These are phyloP conservation scores for Pipistrellus nathusii DNA, from an alignment of 2,797 vertebrate genomes.

Conservation along the genomic window DNA sequence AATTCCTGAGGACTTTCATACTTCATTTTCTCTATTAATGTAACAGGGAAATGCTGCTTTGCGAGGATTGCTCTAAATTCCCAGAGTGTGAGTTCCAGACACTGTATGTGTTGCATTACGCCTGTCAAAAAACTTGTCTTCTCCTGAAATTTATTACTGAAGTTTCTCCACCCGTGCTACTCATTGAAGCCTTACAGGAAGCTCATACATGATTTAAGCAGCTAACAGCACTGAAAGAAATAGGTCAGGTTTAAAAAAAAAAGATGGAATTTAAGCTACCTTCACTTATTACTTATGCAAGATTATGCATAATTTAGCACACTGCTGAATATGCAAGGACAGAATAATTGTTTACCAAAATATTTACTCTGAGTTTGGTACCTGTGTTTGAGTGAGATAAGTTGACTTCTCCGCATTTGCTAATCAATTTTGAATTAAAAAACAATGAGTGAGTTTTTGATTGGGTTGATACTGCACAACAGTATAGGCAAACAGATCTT, in stretches of 20 bases:
- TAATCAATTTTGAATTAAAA: conserved; percentile 91
- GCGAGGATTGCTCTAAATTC: conserved; percentile 91
- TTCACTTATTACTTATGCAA: conserved; percentile 94
- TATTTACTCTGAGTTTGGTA: conserved; percentile 92
- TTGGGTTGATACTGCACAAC: conserved; percentile 93
- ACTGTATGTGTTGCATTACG: conserved; percentile 90
- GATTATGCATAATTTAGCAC: conserved; percentile 94
- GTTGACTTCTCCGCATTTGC: conserved; percentile 89
- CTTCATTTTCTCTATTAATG: conserved; percentile 92
- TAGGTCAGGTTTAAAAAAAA: conserved; percentile 90
- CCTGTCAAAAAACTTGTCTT: conserved; percentile 93
- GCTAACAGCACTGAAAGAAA: conserved; percentile 93
- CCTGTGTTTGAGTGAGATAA: conserved; percentile 92
- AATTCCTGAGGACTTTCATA: conserved; percentile 91
- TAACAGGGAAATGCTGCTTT: conserved; percentile 92
- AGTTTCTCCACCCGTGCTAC: conserved; percentile 91
- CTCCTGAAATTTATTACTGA: conserved; percentile 92
- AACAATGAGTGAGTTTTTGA: conserved; percentile 90
- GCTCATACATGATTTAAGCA: conserved; percentile 94
- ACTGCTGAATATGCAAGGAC: conserved; percentile 92
- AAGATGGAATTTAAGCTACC: conserved; percentile 91
- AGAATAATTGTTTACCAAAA: conserved; percentile 94
- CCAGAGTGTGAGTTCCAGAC: conserved; percentile 91
- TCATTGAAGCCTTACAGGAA: conserved; percentile 93
- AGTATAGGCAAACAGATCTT: conserved; percentile 91